These are phyloP conservation scores for Cheilinus undulatus DNA, from an alignment of 2,113 vertebrate species.

Conservation along the genomic window DNA sequence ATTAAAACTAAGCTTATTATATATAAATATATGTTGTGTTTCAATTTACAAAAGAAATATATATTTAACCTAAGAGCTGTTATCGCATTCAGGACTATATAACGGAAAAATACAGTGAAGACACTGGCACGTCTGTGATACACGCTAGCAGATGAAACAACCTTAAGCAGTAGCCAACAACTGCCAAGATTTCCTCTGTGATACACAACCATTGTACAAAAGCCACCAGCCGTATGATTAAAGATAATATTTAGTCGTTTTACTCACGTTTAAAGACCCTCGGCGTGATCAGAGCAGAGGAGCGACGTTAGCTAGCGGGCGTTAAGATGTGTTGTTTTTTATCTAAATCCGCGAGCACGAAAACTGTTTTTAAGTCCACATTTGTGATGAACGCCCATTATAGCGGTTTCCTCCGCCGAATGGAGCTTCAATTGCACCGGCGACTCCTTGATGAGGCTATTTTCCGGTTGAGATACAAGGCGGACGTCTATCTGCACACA, in stretches of 20 bases:
- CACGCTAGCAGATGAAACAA: too few species aligned
- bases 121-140: not conserved
- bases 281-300: conserved; percentile 39
- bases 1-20: not conserved
- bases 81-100: not conserved
- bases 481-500: conserved; percentile 60
- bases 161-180: not conserved
- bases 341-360: conserved; percentile 74
- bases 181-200: conserved; percentile 2
- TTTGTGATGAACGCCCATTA: conserved; percentile 79
- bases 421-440: conserved; percentile 28
- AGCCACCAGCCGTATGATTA: too few species aligned
- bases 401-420: conserved; percentile 70
- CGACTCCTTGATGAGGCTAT: conserved; percentile 28
- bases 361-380: conserved; percentile 67
- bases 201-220: not conserved
- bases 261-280: conserved; percentile 78
- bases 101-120: not conserved
- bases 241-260: not conserved
- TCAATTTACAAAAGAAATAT: not conserved
- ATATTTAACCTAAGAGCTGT: too few species aligned
- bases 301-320: conserved; percentile 64
- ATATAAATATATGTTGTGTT: not conserved
- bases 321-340: conserved; percentile 64
- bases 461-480: conserved; percentile 44